These are phyloP conservation scores for Drosophila malerkotliana DNA, from an alignment of 1,140 invertebrate genomes.

Conservation along the genomic window DNA sequence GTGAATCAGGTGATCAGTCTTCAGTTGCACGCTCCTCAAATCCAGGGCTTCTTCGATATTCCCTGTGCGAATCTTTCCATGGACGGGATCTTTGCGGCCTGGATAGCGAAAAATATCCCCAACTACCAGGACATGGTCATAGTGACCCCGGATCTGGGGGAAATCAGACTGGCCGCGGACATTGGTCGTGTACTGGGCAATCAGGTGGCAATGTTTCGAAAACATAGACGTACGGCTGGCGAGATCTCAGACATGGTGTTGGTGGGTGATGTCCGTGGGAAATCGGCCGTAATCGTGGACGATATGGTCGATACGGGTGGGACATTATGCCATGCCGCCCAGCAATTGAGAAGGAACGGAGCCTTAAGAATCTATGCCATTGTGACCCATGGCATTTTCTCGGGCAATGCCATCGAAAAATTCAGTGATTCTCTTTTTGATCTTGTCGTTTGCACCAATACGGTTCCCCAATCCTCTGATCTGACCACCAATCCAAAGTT, in stretches of 20 bases:
- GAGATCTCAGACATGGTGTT: conserved; percentile 11
- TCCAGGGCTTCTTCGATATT: conserved; percentile 35
- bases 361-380: conserved; percentile 8
- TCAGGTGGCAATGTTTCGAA: conserved; percentile 17
- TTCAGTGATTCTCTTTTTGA: conserved; percentile 9
- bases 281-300: conserved; percentile 17
- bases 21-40: conserved; percentile 27
- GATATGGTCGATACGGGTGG: conserved; percentile 19
- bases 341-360: not conserved
- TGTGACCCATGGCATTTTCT: conserved; percentile 15
- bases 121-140: conserved; percentile 9
- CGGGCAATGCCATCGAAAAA: not conserved
- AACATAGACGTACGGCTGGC: not conserved
- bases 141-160: conserved; percentile 19
- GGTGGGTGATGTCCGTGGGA: conserved; percentile 21
- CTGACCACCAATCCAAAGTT: conserved; percentile 2
- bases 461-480: not conserved
- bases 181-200: conserved; percentile 5
- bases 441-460: conserved; percentile 13
- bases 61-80: conserved; percentile 27
- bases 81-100: not conserved
- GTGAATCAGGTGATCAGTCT: conserved; percentile 19
- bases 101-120: conserved; percentile 5
- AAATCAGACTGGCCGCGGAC: not conserved
- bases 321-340: not conserved